Evolutionary conservation across 2,797 vertebrate genomes (phyloP), one percentile per base, ranked within the genome.

Genomic region (Rachycentron canadum): DNA sequence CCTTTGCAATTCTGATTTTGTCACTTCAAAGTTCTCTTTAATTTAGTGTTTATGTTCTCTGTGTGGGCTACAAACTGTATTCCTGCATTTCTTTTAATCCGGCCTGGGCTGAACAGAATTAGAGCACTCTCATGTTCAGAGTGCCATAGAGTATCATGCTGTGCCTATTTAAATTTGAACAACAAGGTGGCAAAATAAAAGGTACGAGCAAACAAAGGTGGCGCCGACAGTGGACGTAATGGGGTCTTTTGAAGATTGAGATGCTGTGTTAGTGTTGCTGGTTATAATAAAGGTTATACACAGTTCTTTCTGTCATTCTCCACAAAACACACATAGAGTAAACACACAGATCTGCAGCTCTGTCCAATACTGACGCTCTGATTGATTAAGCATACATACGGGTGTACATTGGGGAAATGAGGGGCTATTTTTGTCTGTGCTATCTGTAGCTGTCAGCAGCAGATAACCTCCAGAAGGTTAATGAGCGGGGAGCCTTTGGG

Each of bases 391-490:
- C 79, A 43, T 74, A 70, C 56, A 73, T 73, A 23, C 0, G 1
- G 30, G 30, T 34, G 69, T 58, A 34, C 80, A 55, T 81, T 9
- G 68, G 80, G 86, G 89, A 90, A 85, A 90, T 78, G 56, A 81
- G 77, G 69, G 61, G 86, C 84, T 93, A 93, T 93, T 93, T 94
- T 69, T 60, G 73, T 76, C 78, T 2, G 41, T 23, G 59, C 85
- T 83, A 88, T 92, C 88, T 89, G 73, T 25, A 50, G 86, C 81
- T 86, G 82, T 45, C 76, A 81, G 83, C 76, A 38, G 85, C 75
- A 84, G 90, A 87, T 91, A 91, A 93, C 87, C 84, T 84, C 87
- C 13, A 43, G 83, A 89, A 93, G 91, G 91, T 92, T 93, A 92
- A 94, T 92, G 90, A 94, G 88, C 23, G 26, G 66, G n/a, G 79